Evolutionary conservation across 2,113 vertebrate species (phyloP).

Genomic region (Brienomyrus brachyistius): DNA sequence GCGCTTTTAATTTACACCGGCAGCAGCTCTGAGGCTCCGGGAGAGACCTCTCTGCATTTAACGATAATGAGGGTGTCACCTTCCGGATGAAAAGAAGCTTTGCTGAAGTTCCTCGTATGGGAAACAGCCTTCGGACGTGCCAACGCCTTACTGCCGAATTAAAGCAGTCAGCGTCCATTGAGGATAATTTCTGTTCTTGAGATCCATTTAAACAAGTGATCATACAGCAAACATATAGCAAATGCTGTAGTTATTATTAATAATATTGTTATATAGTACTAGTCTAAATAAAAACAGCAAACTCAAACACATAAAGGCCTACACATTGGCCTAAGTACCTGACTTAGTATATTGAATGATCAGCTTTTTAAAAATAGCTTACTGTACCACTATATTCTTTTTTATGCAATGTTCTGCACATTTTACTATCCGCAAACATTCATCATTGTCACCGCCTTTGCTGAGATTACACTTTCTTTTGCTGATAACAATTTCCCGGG

Average conservation of each 20-base stretch:
- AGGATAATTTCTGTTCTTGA: not conserved
- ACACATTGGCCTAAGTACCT: not conserved
- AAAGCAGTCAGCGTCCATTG: not conserved
- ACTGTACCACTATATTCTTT: not conserved
- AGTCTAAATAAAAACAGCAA: not conserved
- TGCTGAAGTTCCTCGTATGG: not conserved
- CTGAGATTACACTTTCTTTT: not conserved
- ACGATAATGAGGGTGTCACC: not conserved
- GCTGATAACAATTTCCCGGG: conserved; percentile 9
- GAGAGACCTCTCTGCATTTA: not conserved
- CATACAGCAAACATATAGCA: not conserved
- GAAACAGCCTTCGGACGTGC: not conserved
- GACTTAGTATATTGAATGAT: not conserved
- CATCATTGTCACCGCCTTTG: conserved; percentile 5
- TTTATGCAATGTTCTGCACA: conserved; percentile 3
- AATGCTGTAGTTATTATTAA: not conserved
- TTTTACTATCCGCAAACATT: conserved; percentile 10
- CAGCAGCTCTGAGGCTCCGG: not conserved
- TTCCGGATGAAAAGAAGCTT: not conserved
- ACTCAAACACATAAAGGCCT: not conserved
- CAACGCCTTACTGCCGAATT: not conserved
- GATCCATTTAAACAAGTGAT: not conserved
- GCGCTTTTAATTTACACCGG: not conserved
- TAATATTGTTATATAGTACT: not conserved
- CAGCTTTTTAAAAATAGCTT: conserved; percentile 3